phyloP scores from a whole-genome alignment of 2,888 invertebrate genomes.

The Drosophila ezoana region DNA sequence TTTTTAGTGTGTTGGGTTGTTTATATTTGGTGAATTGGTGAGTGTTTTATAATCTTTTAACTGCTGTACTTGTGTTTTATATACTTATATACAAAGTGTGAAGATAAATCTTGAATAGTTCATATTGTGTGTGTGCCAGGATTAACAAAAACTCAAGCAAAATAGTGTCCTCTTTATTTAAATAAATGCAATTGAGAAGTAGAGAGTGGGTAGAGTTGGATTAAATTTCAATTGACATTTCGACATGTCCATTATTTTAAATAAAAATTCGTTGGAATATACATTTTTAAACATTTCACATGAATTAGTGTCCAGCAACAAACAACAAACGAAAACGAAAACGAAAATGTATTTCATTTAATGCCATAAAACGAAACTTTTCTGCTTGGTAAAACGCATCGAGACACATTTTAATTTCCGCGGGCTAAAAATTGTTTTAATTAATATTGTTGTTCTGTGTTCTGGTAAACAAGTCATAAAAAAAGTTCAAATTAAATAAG shows the following conservation, averaged over 20 bases:
- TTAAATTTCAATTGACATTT: too few relatives aligned
- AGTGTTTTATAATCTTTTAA: constrained; percentile 11
- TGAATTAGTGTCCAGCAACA: background rate
- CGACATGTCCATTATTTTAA: too few relatives aligned
- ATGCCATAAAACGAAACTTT: background rate
- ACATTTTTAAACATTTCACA: too few relatives aligned
- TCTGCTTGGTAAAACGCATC: background rate
- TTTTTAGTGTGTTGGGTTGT: constrained; percentile 3
- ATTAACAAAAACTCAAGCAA: background rate
- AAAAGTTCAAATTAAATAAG: background rate
- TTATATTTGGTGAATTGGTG: constrained; percentile 23
- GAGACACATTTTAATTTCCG: background rate
- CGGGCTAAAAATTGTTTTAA: background rate
- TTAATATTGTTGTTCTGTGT: background rate
- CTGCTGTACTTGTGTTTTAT: constrained; percentile 17
- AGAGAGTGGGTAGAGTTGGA: background rate
- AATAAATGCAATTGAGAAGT: background rate
- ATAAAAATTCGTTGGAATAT: too few relatives aligned
- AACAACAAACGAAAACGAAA: background rate
- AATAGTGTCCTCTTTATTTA: background rate
- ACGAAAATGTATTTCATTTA: background rate
- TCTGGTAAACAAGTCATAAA: background rate
- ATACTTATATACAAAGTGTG: constrained; percentile 38
- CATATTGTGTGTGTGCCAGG: constrained; percentile 24
- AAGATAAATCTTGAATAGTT: constrained; percentile 15